These are phyloP conservation scores for Deroptyus accipitrinus DNA, from an alignment of 2,113 vertebrate species.

Conservation along the genomic window DNA sequence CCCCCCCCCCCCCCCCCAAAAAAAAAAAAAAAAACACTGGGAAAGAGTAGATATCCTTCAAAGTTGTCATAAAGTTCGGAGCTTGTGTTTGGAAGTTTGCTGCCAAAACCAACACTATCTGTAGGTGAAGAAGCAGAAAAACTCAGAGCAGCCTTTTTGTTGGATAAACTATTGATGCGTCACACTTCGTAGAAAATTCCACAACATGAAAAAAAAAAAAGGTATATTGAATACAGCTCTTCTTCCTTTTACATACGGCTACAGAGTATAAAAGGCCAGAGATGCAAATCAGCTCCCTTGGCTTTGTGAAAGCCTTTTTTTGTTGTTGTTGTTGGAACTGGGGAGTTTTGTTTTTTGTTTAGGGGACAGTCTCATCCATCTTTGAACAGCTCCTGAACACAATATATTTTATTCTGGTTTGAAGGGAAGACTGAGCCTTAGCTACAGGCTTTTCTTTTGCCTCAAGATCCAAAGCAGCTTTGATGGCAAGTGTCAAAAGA, in stretches of 20 bases:
- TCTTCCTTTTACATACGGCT: background rate
- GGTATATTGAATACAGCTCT: fast-evolving
- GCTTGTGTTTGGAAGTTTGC: background rate
- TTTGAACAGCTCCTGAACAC: background rate
- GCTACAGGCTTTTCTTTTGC: background rate
- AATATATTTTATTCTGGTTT: background rate
- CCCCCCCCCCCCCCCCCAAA: too few species aligned
- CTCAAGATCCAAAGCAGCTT: background rate
- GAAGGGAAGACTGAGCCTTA: background rate
- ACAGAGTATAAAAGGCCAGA: background rate
- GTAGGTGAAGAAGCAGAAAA: background rate
- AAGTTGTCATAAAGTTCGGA: background rate
- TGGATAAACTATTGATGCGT: background rate
- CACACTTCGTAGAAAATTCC: background rate
- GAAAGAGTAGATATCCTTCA: background rate
- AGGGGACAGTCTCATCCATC: background rate
- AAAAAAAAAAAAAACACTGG: background rate
- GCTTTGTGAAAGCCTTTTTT: background rate
- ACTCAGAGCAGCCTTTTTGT: background rate
- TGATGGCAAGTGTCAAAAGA: background rate
- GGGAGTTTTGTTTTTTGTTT: background rate
- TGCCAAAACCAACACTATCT: background rate
- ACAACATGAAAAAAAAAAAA: background rate
- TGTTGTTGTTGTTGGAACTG: background rate
- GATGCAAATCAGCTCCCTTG: background rate